These are phyloP conservation scores for Stenodera caucasica DNA, from an alignment of 2,888 invertebrate genomes.

Conservation along the genomic window DNA sequence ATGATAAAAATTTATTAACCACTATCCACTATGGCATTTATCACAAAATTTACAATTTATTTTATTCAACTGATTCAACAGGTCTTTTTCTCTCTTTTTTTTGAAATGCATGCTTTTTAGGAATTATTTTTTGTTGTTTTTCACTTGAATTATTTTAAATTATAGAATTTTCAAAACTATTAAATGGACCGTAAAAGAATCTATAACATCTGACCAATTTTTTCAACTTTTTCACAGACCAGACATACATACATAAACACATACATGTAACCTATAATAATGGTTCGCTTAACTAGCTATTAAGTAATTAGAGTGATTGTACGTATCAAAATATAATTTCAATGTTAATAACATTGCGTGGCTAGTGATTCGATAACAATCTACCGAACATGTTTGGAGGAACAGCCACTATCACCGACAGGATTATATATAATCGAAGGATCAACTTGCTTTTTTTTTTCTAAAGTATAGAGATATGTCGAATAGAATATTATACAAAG, in stretches of 20 bases:
- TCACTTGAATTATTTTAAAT: neutral
- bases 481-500: conserved; percentile 14
- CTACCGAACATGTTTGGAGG: conserved; percentile 13
- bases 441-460: neutral
- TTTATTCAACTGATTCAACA: neutral
- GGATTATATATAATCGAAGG: neutral
- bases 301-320: conserved; percentile 31
- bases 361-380: conserved; percentile 28
- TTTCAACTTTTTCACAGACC: conserved; percentile 11
- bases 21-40: conserved; percentile 1
- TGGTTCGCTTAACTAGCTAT: conserved; percentile 25
- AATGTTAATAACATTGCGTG: conserved; percentile 29
- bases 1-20: neutral
- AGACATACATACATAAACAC: neutral
- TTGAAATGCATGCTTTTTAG: neutral
- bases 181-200: conserved; percentile 1
- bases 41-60: neutral
- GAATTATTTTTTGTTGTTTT: neutral
- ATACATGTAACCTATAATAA: conserved; percentile 19
- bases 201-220: conserved; percentile 20
- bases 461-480: conserved; percentile 10
- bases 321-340: conserved; percentile 29
- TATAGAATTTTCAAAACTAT: neutral
- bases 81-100: conserved; percentile 1
- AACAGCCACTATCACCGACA: conserved; percentile 11